Base-by-base conservation (phyloP, 2,113 vertebrate genomes). In the Gallinago jamesoni region DNA sequence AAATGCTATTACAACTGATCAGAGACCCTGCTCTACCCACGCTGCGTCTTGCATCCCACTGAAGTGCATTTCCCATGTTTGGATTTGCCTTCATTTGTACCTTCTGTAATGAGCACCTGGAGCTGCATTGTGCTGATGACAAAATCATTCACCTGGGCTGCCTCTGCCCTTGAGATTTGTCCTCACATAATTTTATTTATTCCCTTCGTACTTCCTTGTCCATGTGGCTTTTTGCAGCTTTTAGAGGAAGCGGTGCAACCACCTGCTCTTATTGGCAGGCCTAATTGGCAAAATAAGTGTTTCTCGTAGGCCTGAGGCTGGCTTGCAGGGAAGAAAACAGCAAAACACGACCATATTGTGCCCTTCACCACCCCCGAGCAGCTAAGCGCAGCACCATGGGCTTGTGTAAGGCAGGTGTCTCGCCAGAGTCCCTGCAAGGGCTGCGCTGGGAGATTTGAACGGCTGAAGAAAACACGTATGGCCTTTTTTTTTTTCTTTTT, bases 241-340 rank as follows among this genome's bases (percentile, higher is more conserved):
- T 82, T 79, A 95, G 87, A 82, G 87, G 74, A 97, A 95, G 81
- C 95, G 96, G 74, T 94, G 87, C 70, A 95, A 72, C 66, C 87
- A 93, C 89, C 89, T 97, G 94, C 72, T 91, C 70, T 84, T 89
- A 68, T 5, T 95, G 93, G 84, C 90, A 90, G 23, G 10, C 50
- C 80, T 6, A 83, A 88, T 6, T 87, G 84, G 45, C 87, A 79
- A 85, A 89, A 30, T 80, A 37, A 3, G 73, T 81, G 37, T 76
- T 91, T 89, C 75, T 70, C 8, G 8, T 12, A 66, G 59, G 63
- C 87, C 70, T 41, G 66, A 76, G 78, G 63, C 77, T 87, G 41
- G 20, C 41, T 69, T 57, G 47, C 43, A 45, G 62, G 55, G 50
- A 91, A 79, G 39, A 87, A 83, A 85, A 76, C 39, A 91, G 69